Evolutionary conservation across 1,140 invertebrate genomes (phyloP).

Genomic region (Drosophila nannoptera): DNA sequence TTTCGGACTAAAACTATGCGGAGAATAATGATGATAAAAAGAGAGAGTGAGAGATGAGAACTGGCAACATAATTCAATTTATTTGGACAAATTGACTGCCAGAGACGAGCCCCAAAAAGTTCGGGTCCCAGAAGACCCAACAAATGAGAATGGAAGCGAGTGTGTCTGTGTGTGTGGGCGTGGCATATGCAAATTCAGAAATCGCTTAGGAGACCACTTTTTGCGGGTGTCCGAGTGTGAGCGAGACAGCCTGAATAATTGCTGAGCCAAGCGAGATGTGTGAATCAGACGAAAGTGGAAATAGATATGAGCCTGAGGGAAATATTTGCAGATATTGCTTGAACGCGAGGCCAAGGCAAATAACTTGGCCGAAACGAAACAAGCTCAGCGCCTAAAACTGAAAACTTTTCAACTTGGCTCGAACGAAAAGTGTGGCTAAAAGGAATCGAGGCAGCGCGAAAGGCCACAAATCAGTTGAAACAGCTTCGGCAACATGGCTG

Average conservation of each 20-base stretch:
- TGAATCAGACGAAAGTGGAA: constrained; percentile 48
- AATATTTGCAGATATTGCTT: background rate
- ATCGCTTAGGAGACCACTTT: constrained; percentile 60
- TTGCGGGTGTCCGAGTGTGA: constrained; percentile 43
- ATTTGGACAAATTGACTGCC: constrained; percentile 74
- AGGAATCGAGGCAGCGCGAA: constrained; percentile 14
- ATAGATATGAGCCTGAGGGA: constrained; percentile 1
- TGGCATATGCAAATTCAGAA: constrained; percentile 74
- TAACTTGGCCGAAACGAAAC: constrained; percentile 4
- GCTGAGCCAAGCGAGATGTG: constrained; percentile 29
- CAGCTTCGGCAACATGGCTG: background rate
- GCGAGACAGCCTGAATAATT: constrained; percentile 60
- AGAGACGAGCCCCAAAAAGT: constrained; percentile 44
- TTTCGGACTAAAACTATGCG: constrained; percentile 32
- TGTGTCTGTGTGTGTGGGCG: constrained; percentile 9
- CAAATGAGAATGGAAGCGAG: constrained; percentile 18
- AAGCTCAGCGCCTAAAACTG: background rate
- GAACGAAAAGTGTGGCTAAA: background rate
- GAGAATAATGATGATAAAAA: background rate
- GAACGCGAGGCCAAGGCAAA: constrained; percentile 3
- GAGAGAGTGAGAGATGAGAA: constrained; percentile 21
- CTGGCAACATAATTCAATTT: constrained; percentile 69
- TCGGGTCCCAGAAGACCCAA: constrained; percentile 20
- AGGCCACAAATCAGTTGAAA: constrained; percentile 41
- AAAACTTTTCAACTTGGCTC: background rate